Evolutionary conservation across 2,888 invertebrate species (phyloP).

Genomic region (Falcaria lacertinaria): DNA sequence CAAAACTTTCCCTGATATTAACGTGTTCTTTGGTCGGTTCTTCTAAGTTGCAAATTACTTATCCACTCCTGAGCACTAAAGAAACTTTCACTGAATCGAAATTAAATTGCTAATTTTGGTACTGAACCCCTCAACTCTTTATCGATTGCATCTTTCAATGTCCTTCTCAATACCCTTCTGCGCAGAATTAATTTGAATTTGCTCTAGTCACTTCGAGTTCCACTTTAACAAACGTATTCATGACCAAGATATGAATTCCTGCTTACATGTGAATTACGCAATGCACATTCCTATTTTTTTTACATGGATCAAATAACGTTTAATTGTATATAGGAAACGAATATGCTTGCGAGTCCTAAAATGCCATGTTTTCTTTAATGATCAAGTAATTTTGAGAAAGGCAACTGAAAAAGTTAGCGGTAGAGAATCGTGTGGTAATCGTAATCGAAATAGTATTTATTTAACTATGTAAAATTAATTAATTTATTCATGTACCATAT

Average conservation of each 20-base stretch:
- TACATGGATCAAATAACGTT: too few species aligned
- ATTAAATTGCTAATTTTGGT: slow-evolving; percentile 66
- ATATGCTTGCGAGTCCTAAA: too few species aligned
- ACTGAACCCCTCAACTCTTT: slow-evolving; percentile 51
- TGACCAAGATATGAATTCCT: not conserved
- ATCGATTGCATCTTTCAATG: slow-evolving; percentile 43
- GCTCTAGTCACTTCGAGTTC: slow-evolving; percentile 16
- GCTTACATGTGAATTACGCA: too few species aligned
- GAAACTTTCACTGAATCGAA: slow-evolving; percentile 57
- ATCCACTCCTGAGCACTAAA: slow-evolving; percentile 45
- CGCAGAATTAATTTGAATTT: slow-evolving; percentile 46
- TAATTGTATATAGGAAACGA: too few species aligned
- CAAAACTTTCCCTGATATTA: slow-evolving; percentile 46
- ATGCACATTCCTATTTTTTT: too few species aligned
- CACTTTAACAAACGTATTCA: not conserved
- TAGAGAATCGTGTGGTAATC: too few species aligned
- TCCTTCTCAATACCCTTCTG: slow-evolving; percentile 7
- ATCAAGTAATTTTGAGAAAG: too few species aligned
- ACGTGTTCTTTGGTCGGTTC: slow-evolving; percentile 34
- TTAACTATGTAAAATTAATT: not conserved
- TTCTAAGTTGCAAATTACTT: slow-evolving; percentile 55
- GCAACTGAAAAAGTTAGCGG: too few species aligned
- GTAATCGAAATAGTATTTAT: too few species aligned
- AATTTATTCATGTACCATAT: not conserved
- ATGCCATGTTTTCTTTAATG: too few species aligned